These are phyloP conservation scores for Rhabdomys pumilio DNA, from an alignment of 2,797 vertebrate genomes.

Conservation along the genomic window DNA sequence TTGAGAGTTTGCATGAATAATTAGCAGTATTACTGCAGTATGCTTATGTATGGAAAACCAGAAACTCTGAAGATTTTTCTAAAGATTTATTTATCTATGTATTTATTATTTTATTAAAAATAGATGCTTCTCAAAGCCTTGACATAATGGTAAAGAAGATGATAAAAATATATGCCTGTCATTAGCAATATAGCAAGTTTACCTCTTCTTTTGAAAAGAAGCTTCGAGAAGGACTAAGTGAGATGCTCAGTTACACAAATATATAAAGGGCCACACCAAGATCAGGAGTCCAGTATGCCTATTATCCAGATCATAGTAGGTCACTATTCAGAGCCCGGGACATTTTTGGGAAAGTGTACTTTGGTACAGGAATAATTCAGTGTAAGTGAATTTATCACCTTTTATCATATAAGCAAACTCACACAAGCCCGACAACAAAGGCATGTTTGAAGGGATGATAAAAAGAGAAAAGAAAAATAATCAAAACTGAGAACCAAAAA, in stretches of 20 bases:
- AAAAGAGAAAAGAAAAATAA: neutral
- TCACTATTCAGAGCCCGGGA: neutral
- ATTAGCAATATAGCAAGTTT: neutral
- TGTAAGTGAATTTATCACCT: neutral
- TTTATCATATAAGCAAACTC: neutral
- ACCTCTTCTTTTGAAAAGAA: neutral
- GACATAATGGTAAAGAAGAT: neutral
- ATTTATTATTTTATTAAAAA: neutral
- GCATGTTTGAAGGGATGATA: neutral
- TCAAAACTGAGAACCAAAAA: constrained; percentile 10
- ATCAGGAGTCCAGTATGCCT: neutral
- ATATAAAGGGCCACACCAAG: neutral
- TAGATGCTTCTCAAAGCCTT: neutral
- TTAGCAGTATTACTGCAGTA: neutral
- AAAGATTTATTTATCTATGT: neutral
- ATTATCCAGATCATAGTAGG: neutral
- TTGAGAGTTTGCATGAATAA: neutral
- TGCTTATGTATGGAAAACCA: neutral
- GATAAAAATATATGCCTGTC: neutral
- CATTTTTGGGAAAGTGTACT: neutral
- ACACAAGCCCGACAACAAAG: neutral
- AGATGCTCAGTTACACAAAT: constrained; percentile 17
- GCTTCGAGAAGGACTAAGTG: neutral
- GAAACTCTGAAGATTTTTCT: neutral
- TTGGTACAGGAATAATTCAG: neutral